Evolutionary conservation across 1,140 invertebrate genomes (phyloP).

Genomic region (Drosophila murphyi): DNA sequence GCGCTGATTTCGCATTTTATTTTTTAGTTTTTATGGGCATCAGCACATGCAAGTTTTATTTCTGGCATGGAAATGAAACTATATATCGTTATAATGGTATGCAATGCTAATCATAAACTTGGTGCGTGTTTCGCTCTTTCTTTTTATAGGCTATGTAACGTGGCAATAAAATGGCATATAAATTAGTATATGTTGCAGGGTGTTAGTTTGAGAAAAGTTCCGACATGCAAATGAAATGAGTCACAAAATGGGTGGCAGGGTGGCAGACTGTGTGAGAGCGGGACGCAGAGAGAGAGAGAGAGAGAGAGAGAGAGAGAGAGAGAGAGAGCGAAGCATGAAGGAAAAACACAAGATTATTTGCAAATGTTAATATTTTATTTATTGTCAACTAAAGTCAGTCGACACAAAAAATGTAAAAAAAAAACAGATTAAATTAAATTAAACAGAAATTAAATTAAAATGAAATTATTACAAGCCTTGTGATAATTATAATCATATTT

Average conservation of each 20-base stretch:
- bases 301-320: neutral
- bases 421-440: too few species aligned
- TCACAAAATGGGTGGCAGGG: neutral
- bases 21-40: constrained; percentile 8
- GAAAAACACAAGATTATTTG: too few species aligned
- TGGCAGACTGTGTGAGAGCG: neutral
- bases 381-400: too few species aligned
- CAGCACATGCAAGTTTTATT: constrained; percentile 36
- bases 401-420: too few species aligned
- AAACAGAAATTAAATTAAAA: too few species aligned
- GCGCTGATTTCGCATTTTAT: constrained; percentile 27
- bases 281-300: neutral
- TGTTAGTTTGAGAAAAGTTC: constrained; percentile 32
- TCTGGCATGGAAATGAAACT: neutral
- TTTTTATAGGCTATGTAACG: constrained; percentile 26
- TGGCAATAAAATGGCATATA: constrained; percentile 9
- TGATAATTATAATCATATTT: too few species aligned
- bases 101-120: constrained; percentile 10
- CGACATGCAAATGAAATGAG: neutral
- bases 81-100: constrained; percentile 1
- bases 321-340: neutral
- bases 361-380: too few species aligned
- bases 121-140: constrained; percentile 24
- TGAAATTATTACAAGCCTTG: too few species aligned
- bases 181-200: constrained; percentile 13